phyloP scores from a whole-genome alignment of 2,797 vertebrate species.

The Neosilurus mollespiculum region DNA sequence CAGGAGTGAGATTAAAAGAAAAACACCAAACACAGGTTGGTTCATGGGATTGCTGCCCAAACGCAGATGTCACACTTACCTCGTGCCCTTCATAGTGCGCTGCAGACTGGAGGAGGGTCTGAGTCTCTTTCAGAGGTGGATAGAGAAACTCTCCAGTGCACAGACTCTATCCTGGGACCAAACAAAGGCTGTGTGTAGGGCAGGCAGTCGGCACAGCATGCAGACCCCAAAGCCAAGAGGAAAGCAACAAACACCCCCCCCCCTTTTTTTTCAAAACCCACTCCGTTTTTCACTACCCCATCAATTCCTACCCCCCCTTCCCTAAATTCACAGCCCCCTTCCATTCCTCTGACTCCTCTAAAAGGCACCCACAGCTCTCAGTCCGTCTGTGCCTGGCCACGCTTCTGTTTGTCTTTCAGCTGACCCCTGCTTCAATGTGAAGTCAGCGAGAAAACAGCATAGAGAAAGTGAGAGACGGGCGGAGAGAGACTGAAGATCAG shows the following conservation, averaged over 20 bases:
- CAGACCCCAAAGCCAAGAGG: conserved; percentile 62
- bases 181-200: conserved; percentile 74
- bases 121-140: conserved; percentile 67
- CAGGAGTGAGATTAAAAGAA: conserved; percentile 42
- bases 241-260: conserved; percentile 57
- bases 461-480: conserved; percentile 50
- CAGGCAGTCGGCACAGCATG: conserved; percentile 63
- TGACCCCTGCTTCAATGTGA: conserved; percentile 80
- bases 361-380: conserved; percentile 60
- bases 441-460: conserved; percentile 49
- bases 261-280: conserved; percentile 53
- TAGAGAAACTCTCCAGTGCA: conserved; percentile 69
- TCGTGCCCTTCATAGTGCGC: conserved; percentile 74
- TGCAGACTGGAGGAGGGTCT: conserved; percentile 53
- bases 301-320: conserved; percentile 66
- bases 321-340: conserved; percentile 64
- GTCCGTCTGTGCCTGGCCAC: conserved; percentile 58
- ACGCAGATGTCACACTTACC: conserved; percentile 72
- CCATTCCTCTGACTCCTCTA: conserved; percentile 63
- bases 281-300: conserved; percentile 62
- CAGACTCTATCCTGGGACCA: conserved; percentile 68
- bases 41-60: conserved; percentile 19
- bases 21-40: conserved; percentile 13
- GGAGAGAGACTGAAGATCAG: conserved; percentile 75
- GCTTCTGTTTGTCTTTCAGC: conserved; percentile 89